These are phyloP conservation scores for Apeltes quadracus DNA, from an alignment of 2,113 vertebrate genomes.

Conservation along the genomic window DNA sequence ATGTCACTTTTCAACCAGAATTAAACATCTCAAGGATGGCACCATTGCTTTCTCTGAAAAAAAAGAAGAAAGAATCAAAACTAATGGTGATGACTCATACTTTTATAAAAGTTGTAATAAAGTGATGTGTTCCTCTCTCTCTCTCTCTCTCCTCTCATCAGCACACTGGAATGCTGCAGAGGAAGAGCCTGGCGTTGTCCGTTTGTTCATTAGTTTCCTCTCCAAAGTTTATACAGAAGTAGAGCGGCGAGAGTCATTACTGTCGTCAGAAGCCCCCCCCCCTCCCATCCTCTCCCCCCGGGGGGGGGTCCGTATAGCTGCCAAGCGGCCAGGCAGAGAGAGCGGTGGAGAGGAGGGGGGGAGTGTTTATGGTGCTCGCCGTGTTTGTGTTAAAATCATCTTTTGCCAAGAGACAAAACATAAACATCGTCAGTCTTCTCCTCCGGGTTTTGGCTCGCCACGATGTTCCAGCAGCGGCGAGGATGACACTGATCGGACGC, in stretches of 20 bases:
- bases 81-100: slow-evolving; percentile 47
- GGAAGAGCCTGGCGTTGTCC: slow-evolving; percentile 41
- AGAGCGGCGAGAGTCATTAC: slow-evolving; percentile 46
- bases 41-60: slow-evolving; percentile 69
- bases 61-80: slow-evolving; percentile 48
- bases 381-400: slow-evolving; percentile 73
- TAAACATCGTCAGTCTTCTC: slow-evolving; percentile 71
- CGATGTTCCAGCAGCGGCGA: slow-evolving; percentile 52
- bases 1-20: slow-evolving; percentile 56
- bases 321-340: slow-evolving; percentile 41
- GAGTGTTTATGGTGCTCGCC: slow-evolving; percentile 65
- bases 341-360: neutral
- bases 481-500: slow-evolving; percentile 60
- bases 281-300: neutral
- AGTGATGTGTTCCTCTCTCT: slow-evolving; percentile 39
- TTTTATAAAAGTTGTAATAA: slow-evolving; percentile 69
- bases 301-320: slow-evolving; percentile 53
- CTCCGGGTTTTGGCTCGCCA: slow-evolving; percentile 58
- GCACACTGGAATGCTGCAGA: slow-evolving; percentile 33
- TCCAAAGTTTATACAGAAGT: slow-evolving; percentile 55
- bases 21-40: slow-evolving; percentile 74
- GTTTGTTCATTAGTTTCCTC: slow-evolving; percentile 59
- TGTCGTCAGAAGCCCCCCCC: slow-evolving; percentile 16
- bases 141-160: slow-evolving; percentile 29
- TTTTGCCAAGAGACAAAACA: slow-evolving; percentile 75